These are phyloP conservation scores for Eulemur macaco DNA, from an alignment of 2,113 vertebrate species.

Conservation along the genomic window DNA sequence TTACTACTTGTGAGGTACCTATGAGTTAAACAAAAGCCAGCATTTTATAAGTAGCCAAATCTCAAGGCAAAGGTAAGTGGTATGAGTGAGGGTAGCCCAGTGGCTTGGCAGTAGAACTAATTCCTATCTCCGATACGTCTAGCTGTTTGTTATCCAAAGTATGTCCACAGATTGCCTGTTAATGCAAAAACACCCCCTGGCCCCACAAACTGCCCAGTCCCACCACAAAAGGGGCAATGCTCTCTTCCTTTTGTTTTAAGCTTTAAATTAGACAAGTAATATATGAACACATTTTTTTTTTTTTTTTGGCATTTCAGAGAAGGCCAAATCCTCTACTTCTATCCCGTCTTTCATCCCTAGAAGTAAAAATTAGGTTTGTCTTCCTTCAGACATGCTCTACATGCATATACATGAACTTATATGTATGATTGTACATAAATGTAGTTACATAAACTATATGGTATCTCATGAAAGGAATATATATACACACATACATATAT, in stretches of 20 bases:
- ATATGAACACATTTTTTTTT: neutral
- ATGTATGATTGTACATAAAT: neutral
- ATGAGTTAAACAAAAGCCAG: neutral
- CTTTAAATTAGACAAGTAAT: neutral
- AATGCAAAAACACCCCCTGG: neutral
- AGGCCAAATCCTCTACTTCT: neutral
- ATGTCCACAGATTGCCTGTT: neutral
- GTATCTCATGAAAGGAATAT: neutral
- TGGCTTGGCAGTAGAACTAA: neutral
- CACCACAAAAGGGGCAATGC: neutral
- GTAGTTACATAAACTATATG: neutral
- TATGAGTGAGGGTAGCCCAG: neutral
- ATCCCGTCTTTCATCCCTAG: neutral
- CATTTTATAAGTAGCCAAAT: neutral
- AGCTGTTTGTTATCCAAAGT: neutral
- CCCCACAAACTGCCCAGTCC: neutral
- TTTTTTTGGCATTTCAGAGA: neutral
- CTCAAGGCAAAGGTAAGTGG: neutral
- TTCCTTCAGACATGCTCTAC: neutral
- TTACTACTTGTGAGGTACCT: slow-evolving; percentile 2
- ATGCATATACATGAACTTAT: neutral
- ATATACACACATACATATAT: neutral
- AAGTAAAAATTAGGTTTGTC: neutral
- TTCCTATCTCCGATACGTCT: neutral
- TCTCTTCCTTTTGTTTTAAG: neutral